phyloP scores from a whole-genome alignment of 2,888 invertebrate species.

The Dioctria rufipes region DNA sequence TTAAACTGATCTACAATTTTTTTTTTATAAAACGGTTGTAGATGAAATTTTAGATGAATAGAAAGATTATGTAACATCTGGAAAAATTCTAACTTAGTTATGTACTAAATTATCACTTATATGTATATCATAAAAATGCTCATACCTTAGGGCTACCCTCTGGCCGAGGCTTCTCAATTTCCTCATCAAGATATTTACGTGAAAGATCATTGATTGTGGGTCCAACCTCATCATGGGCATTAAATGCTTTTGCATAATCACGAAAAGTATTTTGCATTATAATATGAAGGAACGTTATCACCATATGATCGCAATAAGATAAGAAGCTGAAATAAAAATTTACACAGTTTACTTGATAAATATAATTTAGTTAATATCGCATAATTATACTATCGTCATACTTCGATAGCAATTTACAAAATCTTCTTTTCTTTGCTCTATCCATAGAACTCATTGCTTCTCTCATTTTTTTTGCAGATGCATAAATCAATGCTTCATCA shows the following conservation, averaged over 20 bases:
- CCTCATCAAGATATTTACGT: slow-evolving; percentile 70
- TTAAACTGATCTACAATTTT: no score
- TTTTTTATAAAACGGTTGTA: no score
- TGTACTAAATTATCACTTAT: no score
- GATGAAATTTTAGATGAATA: no score
- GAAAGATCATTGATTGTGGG: slow-evolving; percentile 72
- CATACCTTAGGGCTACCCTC: slow-evolving; percentile 72
- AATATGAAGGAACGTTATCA: slow-evolving; percentile 78
- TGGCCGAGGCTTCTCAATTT: slow-evolving; percentile 72
- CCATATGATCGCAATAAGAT: slow-evolving; percentile 81
- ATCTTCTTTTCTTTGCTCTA: slow-evolving; percentile 86
- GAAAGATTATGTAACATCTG: no score
- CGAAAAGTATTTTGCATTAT: slow-evolving; percentile 77
- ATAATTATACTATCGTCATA: slow-evolving; percentile 68
- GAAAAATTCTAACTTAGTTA: no score
- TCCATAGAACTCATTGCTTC: slow-evolving; percentile 89
- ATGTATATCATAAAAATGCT: no score
- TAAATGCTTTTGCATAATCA: slow-evolving; percentile 75
- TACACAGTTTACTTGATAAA: slow-evolving; percentile 16
- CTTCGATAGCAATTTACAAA: slow-evolving; percentile 85
- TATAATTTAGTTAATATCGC: not conserved
- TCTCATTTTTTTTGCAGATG: slow-evolving; percentile 75
- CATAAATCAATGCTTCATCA: slow-evolving; percentile 73
- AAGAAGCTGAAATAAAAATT: slow-evolving; percentile 75
- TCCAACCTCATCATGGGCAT: slow-evolving; percentile 73